Evolutionary conservation across 2,888 invertebrate species (phyloP).

Genomic region (Neoitamus cyanurus): DNA sequence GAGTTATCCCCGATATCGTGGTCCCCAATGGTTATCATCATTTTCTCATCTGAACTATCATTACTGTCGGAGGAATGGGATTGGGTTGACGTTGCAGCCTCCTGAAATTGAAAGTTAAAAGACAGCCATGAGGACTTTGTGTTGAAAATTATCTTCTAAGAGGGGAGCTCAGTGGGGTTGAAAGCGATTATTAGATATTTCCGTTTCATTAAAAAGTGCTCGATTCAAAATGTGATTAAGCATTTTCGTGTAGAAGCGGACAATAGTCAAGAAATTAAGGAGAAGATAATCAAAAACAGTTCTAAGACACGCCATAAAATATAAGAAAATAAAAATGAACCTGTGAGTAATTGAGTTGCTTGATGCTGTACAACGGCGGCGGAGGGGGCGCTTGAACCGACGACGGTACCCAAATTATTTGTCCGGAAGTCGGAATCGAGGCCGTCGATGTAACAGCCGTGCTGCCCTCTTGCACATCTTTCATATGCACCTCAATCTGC

Average conservation of each 20-base stretch:
- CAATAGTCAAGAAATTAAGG: neutral
- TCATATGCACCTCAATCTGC: conserved; percentile 32
- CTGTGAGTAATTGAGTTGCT: conserved; percentile 66
- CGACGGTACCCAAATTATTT: conserved; percentile 46
- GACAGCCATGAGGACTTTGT: neutral
- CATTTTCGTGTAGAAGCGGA: neutral
- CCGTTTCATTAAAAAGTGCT: neutral
- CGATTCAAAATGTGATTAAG: neutral
- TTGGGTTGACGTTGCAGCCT: conserved; percentile 79
- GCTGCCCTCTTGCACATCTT: neutral
- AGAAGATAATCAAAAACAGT: neutral
- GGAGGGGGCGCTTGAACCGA: conserved; percentile 58
- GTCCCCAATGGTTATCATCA: conserved; percentile 68
- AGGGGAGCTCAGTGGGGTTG: neutral
- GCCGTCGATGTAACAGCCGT: neutral
- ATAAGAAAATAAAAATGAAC: conserved; percentile 56
- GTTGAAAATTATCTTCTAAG: neutral
- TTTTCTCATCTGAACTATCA: conserved; percentile 79
- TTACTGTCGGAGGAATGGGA: conserved; percentile 77
- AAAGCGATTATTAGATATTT: neutral
- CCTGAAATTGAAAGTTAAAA: conserved; percentile 66
- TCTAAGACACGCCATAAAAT: neutral
- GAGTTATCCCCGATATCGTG: conserved; percentile 64
- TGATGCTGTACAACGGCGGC: conserved; percentile 65
- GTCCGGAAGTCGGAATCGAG: neutral